These are phyloP conservation scores for Formicarius rufipectus DNA, from an alignment of 2,113 vertebrate genomes.

Conservation along the genomic window DNA sequence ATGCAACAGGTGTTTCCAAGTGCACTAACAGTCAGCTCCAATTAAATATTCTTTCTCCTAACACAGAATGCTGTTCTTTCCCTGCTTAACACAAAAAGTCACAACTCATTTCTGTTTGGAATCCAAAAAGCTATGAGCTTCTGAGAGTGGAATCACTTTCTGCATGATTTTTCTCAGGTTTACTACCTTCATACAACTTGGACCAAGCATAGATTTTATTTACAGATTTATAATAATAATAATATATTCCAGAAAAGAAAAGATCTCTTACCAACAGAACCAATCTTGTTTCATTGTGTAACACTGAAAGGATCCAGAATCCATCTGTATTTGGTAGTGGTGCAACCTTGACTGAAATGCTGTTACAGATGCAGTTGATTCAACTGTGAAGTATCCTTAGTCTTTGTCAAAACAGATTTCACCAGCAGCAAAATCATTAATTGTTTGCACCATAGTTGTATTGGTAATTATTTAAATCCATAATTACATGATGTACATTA, in stretches of 20 bases:
- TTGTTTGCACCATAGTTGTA: neutral
- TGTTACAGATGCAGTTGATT: neutral
- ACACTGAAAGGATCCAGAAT: neutral
- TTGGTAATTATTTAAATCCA: neutral
- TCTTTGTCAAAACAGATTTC: slow-evolving; percentile 31
- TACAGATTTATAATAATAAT: neutral
- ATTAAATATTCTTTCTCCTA: slow-evolving; percentile 33
- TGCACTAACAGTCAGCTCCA: neutral
- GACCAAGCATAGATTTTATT: neutral
- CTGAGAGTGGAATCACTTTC: neutral
- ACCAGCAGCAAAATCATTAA: neutral
- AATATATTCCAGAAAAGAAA: neutral
- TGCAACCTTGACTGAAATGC: neutral
- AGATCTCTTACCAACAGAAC: neutral
- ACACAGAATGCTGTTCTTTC: neutral
- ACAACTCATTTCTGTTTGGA: slow-evolving; percentile 14
- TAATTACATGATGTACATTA: slow-evolving; percentile 5
- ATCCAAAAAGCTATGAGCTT: neutral
- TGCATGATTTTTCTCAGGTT: neutral
- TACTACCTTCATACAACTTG: neutral
- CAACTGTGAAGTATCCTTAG: neutral
- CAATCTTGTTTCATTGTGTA: neutral
- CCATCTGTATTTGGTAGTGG: neutral
- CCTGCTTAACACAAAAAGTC: neutral
- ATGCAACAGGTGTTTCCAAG: neutral